These are phyloP conservation scores for Lophius americanus DNA, from an alignment of 2,797 vertebrate species.

Conservation along the genomic window DNA sequence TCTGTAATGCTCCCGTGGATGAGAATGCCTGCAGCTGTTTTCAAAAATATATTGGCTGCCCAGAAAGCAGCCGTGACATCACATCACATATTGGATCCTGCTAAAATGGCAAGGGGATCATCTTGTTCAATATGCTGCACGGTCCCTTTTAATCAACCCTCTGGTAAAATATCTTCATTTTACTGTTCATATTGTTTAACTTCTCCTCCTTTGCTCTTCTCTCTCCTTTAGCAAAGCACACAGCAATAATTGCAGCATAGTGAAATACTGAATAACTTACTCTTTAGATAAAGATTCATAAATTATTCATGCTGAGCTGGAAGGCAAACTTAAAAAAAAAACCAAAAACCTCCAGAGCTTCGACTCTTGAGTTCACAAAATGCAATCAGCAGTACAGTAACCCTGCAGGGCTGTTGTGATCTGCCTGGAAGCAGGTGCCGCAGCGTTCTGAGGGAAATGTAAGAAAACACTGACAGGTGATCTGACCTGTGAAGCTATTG, in stretches of 20 bases:
- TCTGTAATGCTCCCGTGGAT: not conserved
- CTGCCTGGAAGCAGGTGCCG: slow-evolving; percentile 22
- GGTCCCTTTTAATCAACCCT: not conserved
- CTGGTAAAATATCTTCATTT: not conserved
- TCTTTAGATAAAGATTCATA: slow-evolving; percentile 7
- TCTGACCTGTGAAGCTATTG: not conserved
- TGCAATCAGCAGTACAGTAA: not conserved
- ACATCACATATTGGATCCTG: not conserved
- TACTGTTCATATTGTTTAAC: not conserved
- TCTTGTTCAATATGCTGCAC: not conserved
- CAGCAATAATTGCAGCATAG: slow-evolving; percentile 5
- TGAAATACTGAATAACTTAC: not conserved
- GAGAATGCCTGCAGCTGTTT: not conserved
- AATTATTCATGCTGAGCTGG: slow-evolving; percentile 12
- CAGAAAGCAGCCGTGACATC: not conserved
- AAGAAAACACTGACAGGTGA: slow-evolving; percentile 7
- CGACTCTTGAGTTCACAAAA: not conserved
- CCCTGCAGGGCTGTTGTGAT: not conserved
- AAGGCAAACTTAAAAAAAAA: not conserved
- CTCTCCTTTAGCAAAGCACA: not conserved
- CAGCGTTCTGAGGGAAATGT: not conserved
- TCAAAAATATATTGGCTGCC: too few relatives aligned
- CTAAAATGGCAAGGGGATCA: not conserved
- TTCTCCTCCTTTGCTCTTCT: not conserved
- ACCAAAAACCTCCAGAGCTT: not conserved